Conservation (phyloP, 2,113 vertebrate species). For the Paradoxurus hermaphroditus region DNA sequence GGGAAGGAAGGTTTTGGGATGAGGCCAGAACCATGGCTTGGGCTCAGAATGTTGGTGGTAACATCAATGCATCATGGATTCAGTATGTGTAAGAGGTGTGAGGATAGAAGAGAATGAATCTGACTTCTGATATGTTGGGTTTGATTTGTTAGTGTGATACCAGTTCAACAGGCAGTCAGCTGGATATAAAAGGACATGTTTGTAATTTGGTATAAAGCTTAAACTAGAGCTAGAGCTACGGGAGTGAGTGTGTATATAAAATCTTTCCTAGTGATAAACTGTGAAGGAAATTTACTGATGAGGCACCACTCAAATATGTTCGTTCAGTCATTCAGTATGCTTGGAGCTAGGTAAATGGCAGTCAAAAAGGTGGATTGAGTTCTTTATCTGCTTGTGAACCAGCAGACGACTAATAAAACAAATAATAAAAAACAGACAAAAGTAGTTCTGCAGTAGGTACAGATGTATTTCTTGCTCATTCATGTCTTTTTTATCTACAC, state of each 20-base stretch:
- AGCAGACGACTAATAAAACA: neutral
- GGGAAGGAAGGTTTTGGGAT: neutral
- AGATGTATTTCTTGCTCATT: neutral
- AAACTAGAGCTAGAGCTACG: neutral
- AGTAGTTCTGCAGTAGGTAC: neutral
- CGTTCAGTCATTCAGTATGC: neutral
- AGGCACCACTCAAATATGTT: neutral
- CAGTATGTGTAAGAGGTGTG: neutral
- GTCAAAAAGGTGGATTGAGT: neutral
- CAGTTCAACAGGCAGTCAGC: neutral
- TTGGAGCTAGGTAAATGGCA: neutral
- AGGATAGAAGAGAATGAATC: neutral
- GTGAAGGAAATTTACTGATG: neutral
- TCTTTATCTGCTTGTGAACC: neutral
- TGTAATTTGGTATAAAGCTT: neutral
- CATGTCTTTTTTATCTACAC: neutral
- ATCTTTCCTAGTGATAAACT: neutral
- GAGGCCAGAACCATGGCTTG: neutral
- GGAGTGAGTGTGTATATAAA: neutral
- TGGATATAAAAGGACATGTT: neutral
- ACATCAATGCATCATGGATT: neutral
- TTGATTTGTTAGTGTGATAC: neutral
- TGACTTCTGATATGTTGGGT: neutral
- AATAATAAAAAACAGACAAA: neutral
- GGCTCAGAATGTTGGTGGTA: neutral